Evolutionary conservation across 2,113 vertebrate genomes (phyloP).

Genomic region (Coptodon bakossiorum): DNA sequence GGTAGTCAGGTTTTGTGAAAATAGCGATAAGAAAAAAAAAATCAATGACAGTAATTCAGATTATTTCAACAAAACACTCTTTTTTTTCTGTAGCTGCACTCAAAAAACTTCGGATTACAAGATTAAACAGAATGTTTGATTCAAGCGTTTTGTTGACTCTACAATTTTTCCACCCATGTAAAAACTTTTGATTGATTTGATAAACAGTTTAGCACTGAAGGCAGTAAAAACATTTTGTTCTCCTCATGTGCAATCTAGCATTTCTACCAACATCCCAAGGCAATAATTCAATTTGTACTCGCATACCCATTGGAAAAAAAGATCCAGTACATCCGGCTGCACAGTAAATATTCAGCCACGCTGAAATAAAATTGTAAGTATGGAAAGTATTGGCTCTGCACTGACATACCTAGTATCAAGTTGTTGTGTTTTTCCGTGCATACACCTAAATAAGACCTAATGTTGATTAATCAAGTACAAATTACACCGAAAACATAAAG

Average conservation of each 20-base stretch:
- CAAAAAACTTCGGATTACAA: neutral
- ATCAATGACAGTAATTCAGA: neutral
- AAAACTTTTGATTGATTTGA: neutral
- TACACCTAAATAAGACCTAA: neutral
- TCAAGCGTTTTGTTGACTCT: neutral
- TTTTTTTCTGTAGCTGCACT: neutral
- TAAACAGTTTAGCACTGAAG: neutral
- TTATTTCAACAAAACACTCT: neutral
- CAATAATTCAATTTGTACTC: neutral
- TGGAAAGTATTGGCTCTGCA: neutral
- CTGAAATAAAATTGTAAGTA: neutral
- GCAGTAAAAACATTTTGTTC: neutral
- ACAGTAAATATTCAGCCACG: neutral
- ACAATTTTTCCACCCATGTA: neutral
- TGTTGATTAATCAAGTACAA: constrained; percentile 11
- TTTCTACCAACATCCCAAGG: neutral
- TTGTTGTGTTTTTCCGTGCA: neutral
- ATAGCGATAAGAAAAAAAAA: neutral
- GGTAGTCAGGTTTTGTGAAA: neutral
- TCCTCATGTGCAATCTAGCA: neutral
- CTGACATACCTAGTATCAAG: neutral
- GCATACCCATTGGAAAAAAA: neutral
- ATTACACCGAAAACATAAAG: constrained; percentile 1
- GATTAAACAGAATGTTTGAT: neutral
- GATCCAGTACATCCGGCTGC: neutral